Conservation (phyloP, 2,113 vertebrate genomes). For the Hassar affinis region DNA sequence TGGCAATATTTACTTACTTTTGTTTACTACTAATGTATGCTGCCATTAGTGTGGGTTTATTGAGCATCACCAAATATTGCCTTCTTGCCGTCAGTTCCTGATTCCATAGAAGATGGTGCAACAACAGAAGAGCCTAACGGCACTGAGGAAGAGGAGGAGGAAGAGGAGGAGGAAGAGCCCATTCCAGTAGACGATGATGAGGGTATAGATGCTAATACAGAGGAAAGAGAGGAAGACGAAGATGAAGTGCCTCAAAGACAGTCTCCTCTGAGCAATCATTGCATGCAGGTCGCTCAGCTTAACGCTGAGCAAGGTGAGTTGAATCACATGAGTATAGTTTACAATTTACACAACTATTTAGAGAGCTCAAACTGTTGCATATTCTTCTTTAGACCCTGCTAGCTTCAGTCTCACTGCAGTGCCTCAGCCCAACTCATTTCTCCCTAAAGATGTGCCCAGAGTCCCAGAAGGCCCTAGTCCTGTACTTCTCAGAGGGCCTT, state of each 20-base stretch:
- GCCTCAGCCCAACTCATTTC: constrained; percentile 75
- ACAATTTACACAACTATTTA: not conserved
- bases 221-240: constrained; percentile 50
- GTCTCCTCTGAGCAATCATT: constrained; percentile 68
- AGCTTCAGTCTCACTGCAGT: constrained; percentile 69
- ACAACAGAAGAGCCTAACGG: constrained; percentile 43
- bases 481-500: constrained; percentile 76
- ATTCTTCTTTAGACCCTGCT: constrained; percentile 68
- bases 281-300: constrained; percentile 64
- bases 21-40: not conserved
- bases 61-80: not conserved
- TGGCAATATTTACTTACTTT: constrained; percentile 55
- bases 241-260: constrained; percentile 59
- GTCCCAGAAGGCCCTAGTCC: constrained; percentile 65
- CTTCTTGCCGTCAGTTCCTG: constrained; percentile 50
- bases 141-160: constrained; percentile 55
- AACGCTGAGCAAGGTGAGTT: constrained; percentile 66
- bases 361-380: not conserved
- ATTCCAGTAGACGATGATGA: constrained; percentile 58
- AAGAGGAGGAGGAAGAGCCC: constrained; percentile 62
- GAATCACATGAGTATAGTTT: not conserved
- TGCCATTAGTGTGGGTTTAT: not conserved
- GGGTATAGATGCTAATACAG: constrained; percentile 53
- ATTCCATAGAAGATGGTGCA: constrained; percentile 55
- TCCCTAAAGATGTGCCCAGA: constrained; percentile 79